These are phyloP conservation scores for Dipus sagitta DNA, from an alignment of 2,797 vertebrate genomes.

Conservation along the genomic window DNA sequence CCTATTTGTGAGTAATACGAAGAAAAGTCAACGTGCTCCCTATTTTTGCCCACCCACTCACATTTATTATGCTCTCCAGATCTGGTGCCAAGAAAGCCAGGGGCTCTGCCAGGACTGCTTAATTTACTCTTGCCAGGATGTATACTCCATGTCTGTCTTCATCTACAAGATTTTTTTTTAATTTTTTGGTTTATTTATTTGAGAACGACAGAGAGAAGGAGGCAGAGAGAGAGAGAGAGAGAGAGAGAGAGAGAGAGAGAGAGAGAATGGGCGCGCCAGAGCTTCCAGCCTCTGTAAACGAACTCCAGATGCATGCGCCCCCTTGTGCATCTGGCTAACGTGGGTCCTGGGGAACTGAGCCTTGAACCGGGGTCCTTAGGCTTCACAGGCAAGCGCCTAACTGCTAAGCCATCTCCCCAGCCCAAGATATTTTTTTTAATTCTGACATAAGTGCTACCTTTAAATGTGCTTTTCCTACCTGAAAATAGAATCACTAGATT, in stretches of 20 bases:
- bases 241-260: too few relatives aligned
- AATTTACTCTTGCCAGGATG: neutral
- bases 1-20: neutral
- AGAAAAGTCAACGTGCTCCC: neutral
- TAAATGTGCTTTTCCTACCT: conserved; percentile 24
- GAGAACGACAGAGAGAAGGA: too few relatives aligned
- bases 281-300: too few relatives aligned
- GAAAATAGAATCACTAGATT: neutral
- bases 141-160: neutral
- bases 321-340: too few relatives aligned
- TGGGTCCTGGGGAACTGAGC: too few relatives aligned
- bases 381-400: too few relatives aligned
- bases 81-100: neutral
- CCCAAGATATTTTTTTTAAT: neutral
- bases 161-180: neutral
- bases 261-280: too few relatives aligned
- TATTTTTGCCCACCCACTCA: neutral
- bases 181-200: too few relatives aligned
- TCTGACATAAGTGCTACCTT: neutral
- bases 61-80: neutral
- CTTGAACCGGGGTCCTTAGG: too few relatives aligned
- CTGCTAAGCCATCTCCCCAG: too few relatives aligned
- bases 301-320: too few relatives aligned
- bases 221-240: too few relatives aligned
- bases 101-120: neutral